These are phyloP conservation scores for Noctuana brunneofusca DNA, from an alignment of 2,888 invertebrate genomes.

Conservation along the genomic window DNA sequence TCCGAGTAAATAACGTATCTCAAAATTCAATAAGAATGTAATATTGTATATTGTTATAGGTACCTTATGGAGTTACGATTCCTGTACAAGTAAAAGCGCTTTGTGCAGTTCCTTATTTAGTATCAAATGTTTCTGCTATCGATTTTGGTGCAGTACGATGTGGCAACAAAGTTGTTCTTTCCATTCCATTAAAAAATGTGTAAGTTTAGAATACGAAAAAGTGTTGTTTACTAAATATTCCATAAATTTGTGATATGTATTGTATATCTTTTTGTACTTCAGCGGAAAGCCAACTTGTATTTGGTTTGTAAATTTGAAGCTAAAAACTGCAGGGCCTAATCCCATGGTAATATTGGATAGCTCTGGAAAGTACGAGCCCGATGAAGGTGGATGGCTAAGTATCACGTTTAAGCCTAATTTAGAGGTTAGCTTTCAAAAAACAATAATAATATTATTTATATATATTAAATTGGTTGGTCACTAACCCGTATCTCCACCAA, in stretches of 20 bases:
- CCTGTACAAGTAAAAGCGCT: slow-evolving; percentile 81
- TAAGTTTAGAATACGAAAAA: slow-evolving; percentile 54
- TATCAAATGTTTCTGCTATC: slow-evolving; percentile 64
- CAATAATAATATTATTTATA: background rate
- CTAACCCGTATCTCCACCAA: too few relatives aligned
- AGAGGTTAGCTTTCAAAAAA: slow-evolving; percentile 51
- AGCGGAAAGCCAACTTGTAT: slow-evolving; percentile 82
- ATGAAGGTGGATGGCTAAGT: slow-evolving; percentile 75
- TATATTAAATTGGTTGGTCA: background rate
- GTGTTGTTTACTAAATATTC: background rate
- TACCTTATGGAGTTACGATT: slow-evolving; percentile 82
- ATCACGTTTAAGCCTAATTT: slow-evolving; percentile 82
- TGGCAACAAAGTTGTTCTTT: slow-evolving; percentile 81
- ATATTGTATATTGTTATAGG: slow-evolving; percentile 52
- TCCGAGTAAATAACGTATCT: background rate
- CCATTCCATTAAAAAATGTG: slow-evolving; percentile 82
- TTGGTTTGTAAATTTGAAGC: slow-evolving; percentile 76
- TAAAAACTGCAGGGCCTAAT: slow-evolving; percentile 56
- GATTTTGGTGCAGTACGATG: slow-evolving; percentile 83
- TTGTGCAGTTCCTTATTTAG: slow-evolving; percentile 82
- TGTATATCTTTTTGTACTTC: slow-evolving; percentile 37
- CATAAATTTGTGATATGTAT: background rate
- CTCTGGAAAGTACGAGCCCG: slow-evolving; percentile 77
- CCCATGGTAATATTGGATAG: slow-evolving; percentile 64
- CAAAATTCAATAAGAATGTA: background rate